phyloP scores from a whole-genome alignment of 2,113 vertebrate genomes.

The Toxotes chatareus region DNA sequence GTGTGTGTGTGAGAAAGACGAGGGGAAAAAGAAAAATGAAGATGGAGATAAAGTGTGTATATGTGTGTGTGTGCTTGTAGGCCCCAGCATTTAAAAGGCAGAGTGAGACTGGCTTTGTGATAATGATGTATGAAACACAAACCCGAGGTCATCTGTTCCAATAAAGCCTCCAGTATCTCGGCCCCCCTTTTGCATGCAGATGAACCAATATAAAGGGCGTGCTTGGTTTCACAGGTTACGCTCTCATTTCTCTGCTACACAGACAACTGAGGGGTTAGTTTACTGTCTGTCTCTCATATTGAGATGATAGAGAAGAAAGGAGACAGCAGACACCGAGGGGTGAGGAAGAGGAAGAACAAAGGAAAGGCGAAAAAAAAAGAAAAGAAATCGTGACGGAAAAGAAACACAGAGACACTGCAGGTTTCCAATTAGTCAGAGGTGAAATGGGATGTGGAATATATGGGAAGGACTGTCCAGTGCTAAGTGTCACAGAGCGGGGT shows the following conservation, averaged over 20 bases:
- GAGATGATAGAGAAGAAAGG: slow-evolving; percentile 18
- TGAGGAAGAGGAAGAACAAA: slow-evolving; percentile 38
- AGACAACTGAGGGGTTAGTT: slow-evolving; percentile 43
- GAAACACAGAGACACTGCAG: slow-evolving; percentile 42
- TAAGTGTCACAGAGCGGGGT: slow-evolving; percentile 49
- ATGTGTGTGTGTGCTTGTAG: slow-evolving; percentile 19
- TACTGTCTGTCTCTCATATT: slow-evolving; percentile 33
- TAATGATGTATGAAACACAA: slow-evolving; percentile 77
- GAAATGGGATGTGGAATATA: slow-evolving; percentile 68
- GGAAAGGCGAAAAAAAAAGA: slow-evolving; percentile 4
- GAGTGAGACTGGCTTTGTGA: slow-evolving; percentile 61
- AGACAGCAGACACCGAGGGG: slow-evolving; percentile 9
- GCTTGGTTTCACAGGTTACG: slow-evolving; percentile 54
- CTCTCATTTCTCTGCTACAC: slow-evolving; percentile 60
- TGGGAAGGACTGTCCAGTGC: slow-evolving; percentile 52
- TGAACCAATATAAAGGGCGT: slow-evolving; percentile 65
- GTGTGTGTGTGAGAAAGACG: slow-evolving; percentile 9
- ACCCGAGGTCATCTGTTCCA: slow-evolving; percentile 77
- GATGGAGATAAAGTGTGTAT: slow-evolving; percentile 52
- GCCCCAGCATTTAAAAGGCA: slow-evolving; percentile 52
- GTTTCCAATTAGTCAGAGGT: slow-evolving; percentile 69
- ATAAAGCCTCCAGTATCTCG: slow-evolving; percentile 59
- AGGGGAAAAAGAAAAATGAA: slow-evolving; percentile 30
- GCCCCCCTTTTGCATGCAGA: slow-evolving; percentile 66
- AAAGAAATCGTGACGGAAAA: slow-evolving; percentile 27